A percentile compares a stretch with the other conserved stretches of the same genome.
Conservation (phyloP, 2,113 vertebrate genomes). For the Paramormyrops kingsleyae region DNA sequence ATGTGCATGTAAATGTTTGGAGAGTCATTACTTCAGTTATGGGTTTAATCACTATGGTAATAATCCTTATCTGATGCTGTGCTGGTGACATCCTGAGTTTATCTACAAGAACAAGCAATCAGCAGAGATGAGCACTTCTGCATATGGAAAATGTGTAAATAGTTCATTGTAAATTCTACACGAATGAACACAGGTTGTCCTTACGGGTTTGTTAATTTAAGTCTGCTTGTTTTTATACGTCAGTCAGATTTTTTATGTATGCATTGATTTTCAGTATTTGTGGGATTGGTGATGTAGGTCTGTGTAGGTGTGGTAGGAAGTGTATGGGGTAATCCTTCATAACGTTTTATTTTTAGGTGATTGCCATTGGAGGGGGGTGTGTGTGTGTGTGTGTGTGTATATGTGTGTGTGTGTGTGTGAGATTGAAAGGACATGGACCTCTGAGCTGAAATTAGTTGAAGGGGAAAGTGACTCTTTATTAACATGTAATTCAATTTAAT, state of each 20-base stretch:
- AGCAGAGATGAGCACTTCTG: background rate
- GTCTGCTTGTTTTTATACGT: background rate
- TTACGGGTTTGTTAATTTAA: background rate
- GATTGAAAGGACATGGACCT: background rate
- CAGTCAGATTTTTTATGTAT: background rate
- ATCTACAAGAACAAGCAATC: constrained; percentile 3
- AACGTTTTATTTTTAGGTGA: background rate
- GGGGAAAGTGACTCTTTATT: background rate
- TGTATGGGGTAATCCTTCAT: background rate
- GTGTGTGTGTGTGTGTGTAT: background rate
- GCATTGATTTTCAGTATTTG: background rate
- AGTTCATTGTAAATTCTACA: background rate
- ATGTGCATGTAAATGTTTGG: background rate
- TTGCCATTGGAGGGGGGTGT: background rate
- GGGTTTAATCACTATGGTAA: background rate
- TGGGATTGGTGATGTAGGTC: background rate
- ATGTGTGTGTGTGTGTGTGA: background rate
- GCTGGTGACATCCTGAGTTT: background rate
- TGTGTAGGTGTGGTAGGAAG: background rate
- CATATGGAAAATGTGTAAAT: constrained; percentile 1
- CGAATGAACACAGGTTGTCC: background rate
- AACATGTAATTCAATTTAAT: background rate
- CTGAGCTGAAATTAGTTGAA: background rate
- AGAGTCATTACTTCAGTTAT: background rate
- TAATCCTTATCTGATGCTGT: background rate